These are phyloP conservation scores for Blastobasis adustella DNA, from an alignment of 2,888 invertebrate species.

Conservation along the genomic window DNA sequence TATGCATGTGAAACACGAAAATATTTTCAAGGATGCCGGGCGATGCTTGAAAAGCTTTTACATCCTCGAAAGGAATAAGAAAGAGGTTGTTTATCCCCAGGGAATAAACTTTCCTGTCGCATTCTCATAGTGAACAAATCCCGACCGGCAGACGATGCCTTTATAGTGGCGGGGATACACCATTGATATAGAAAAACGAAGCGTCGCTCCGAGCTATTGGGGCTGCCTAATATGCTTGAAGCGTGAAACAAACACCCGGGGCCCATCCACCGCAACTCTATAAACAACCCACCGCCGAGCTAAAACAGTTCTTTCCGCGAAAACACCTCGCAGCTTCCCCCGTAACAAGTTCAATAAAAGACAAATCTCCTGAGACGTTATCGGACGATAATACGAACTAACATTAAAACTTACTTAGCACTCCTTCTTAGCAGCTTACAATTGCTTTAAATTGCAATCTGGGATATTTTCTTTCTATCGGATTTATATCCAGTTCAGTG, in stretches of 20 bases:
- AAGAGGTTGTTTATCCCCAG: conserved; percentile 26
- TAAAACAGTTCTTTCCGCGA: no score
- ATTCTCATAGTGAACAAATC: conserved; percentile 25
- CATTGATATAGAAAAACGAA: conserved; percentile 10
- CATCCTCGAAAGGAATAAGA: conserved; percentile 28
- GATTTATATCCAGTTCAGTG: no score
- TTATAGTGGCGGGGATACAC: conserved; percentile 9
- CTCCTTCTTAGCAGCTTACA: no score
- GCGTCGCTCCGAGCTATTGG: conserved; percentile 13
- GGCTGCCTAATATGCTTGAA: conserved; percentile 9
- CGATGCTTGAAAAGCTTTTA: conserved; percentile 28
- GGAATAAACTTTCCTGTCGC: conserved; percentile 27
- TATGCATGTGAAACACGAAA: conserved; percentile 7
- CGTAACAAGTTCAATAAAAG: no score
- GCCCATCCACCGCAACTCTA: conserved; percentile 3
- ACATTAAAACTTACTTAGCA: no score
- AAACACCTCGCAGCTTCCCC: no score
- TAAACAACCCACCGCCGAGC: neutral
- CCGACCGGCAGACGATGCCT: conserved; percentile 11
- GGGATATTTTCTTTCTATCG: no score
- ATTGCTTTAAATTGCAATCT: no score
- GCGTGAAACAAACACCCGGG: conserved; percentile 7
- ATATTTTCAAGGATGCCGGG: conserved; percentile 21
- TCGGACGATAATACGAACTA: no score
- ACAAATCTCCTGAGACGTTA: no score